Percentiles rank a stretch among this genome's conserved stretches.
phyloP scores from a whole-genome alignment of 2,797 vertebrate genomes.

The Toxotes lorentzi region DNA sequence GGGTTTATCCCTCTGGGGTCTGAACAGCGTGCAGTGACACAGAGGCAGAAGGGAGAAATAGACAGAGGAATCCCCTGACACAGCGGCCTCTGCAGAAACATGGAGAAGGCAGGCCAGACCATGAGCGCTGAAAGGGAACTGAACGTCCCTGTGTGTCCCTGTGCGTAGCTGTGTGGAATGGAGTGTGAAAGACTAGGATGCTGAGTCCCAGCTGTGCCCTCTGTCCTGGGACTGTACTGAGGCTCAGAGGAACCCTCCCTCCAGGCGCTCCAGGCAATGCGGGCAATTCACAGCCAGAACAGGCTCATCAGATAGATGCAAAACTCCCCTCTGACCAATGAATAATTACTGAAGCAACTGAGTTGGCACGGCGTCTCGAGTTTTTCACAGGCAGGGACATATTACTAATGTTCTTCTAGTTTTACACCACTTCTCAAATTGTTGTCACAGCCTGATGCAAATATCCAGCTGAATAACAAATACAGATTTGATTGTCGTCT shows the following conservation, averaged over 20 bases:
- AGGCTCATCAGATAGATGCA: slow-evolving; percentile 59
- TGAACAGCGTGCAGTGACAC: slow-evolving; percentile 28
- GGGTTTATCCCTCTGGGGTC: slow-evolving; percentile 53
- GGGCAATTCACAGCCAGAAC: slow-evolving; percentile 55
- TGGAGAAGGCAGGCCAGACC: slow-evolving; percentile 47
- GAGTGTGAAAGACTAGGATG: slow-evolving; percentile 75
- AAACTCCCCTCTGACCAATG: slow-evolving; percentile 68
- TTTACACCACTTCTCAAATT: slow-evolving; percentile 52
- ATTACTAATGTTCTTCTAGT: slow-evolving; percentile 57
- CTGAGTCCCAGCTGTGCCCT: slow-evolving; percentile 80
- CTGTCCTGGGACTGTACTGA: slow-evolving; percentile 71
- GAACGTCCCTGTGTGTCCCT: slow-evolving; percentile 71
- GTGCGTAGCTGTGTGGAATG: slow-evolving; percentile 77
- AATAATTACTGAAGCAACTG: slow-evolving; percentile 72
- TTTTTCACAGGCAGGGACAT: slow-evolving; percentile 55
- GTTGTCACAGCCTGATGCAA: slow-evolving; percentile 48
- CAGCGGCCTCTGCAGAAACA: slow-evolving; percentile 66
- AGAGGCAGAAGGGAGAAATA: slow-evolving; percentile 50
- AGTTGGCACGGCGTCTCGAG: slow-evolving; percentile 44
- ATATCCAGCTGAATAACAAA: slow-evolving; percentile 54
- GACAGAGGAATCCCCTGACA: slow-evolving; percentile 65
- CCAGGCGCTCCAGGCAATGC: slow-evolving; percentile 48
- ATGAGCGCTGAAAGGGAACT: slow-evolving; percentile 65
- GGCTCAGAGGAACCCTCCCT: slow-evolving; percentile 71
- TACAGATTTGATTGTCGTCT: slow-evolving; percentile 50